Evolutionary conservation across 2,113 vertebrate genomes (phyloP), one percentile per base, ranked within the genome.

Genomic region (Forbesichthys papilliferus): DNA sequence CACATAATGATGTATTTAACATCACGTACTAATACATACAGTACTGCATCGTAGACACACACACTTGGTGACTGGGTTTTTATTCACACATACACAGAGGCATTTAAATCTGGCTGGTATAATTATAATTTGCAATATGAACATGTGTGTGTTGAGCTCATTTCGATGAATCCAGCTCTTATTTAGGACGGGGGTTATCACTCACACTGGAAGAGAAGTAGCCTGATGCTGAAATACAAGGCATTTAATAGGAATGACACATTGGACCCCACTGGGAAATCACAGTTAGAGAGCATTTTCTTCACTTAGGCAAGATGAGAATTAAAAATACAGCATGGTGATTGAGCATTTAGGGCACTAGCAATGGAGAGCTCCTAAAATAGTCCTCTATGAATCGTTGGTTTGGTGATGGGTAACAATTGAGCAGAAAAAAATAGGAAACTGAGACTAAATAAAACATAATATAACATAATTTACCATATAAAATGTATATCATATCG

Each of bases 171-270:
- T 74, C 36, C 16, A 68, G 71, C 57, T 69, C 33, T 65, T 70
- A 52, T 27, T 42, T 20, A 27, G 55, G 61, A 13, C 60, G 74
- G 51, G 47, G 64, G 51, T 77, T 55, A 78, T 83, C 67, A 81
- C 66, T 20, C 73, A 51, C 58, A 55, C 54, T 57, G 34, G 62
- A 48, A 70, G 51, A 66, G 64, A 81, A 71, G 33, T 60, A 75
- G 48, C 65, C 51, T 56, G 62, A 64, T 77, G 53, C 42, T 34
- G 27, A 53, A 68, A 82, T 84, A 9, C 70, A 84, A 78, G 76
- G 0, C 68, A 77, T 85, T 56, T 64, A 66, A 67, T 77, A 74
- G 13, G 48, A 80, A 47, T 6, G 2, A 34, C 63, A 66, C 68
- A 63, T 65, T 55, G 27, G 61, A 11, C 46, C 33, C 69, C 83